Percentiles rank a stretch among this genome's conserved stretches.
phyloP scores from a whole-genome alignment of 1,140 invertebrate species.

The Ostrea edulis region DNA sequence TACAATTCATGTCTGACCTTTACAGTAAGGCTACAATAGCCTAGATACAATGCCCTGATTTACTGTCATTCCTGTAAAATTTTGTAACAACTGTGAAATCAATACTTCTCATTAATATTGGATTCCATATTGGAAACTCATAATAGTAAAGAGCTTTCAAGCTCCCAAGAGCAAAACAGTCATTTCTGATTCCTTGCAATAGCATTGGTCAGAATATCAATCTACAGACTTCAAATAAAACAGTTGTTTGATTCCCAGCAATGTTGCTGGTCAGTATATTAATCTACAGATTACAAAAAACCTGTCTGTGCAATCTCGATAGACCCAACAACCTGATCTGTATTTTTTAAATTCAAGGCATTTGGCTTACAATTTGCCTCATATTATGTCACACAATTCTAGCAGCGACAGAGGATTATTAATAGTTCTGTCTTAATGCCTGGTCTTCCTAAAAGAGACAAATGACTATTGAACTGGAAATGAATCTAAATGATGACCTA shows the following conservation, averaged over 20 bases:
- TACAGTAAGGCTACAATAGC: neutral
- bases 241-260: too few relatives aligned
- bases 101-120: conserved; percentile 23
- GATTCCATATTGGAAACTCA: conserved; percentile 15
- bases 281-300: too few relatives aligned
- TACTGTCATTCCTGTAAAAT: conserved; percentile 1
- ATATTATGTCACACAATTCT: too few relatives aligned
- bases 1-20: neutral
- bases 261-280: too few relatives aligned
- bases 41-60: neutral
- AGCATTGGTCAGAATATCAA: too few relatives aligned
- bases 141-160: neutral
- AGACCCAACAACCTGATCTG: too few relatives aligned
- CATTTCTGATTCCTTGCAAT: neutral
- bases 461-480: neutral
- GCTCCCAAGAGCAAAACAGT: neutral
- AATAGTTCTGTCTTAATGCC: neutral
- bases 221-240: too few relatives aligned
- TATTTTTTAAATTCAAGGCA: too few relatives aligned
- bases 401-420: too few relatives aligned
- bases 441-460: neutral
- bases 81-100: conserved; percentile 9
- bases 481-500: neutral
- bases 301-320: too few relatives aligned
- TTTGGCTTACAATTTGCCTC: too few relatives aligned